Conservation (phyloP, 37 sponge, comb jelly and placozoan species). For the Diacarnus erythraeanus region DNA sequence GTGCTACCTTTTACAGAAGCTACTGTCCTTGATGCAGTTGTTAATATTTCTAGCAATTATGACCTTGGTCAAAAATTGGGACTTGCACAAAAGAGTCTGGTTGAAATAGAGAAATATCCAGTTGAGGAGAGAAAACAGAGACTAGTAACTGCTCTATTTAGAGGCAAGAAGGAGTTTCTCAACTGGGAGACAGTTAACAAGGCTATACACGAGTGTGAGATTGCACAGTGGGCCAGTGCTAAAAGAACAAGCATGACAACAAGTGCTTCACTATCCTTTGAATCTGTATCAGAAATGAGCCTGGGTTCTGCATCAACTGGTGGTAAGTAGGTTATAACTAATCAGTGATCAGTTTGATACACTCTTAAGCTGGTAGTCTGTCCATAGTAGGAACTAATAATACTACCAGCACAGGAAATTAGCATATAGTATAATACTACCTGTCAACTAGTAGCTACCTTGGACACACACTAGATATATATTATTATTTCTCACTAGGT, state of each 20-base stretch:
- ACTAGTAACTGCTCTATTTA: background rate
- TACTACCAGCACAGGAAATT: too few relatives aligned
- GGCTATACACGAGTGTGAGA: background rate
- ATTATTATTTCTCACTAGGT: too few relatives aligned
- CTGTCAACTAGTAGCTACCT: too few relatives aligned
- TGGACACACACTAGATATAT: too few relatives aligned
- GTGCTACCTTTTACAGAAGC: background rate
- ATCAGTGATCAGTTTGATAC: too few relatives aligned
- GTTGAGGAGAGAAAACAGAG: background rate
- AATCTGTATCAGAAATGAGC: background rate
- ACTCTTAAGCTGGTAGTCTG: too few relatives aligned
- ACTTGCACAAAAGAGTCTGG: background rate
- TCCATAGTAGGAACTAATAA: too few relatives aligned
- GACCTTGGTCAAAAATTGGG: background rate
- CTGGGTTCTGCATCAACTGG: background rate
- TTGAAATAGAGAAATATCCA: conserved; percentile 2
- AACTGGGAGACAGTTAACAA: background rate
- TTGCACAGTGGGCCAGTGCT: background rate
- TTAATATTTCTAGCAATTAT: background rate
- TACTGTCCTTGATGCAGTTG: conserved; percentile 1
- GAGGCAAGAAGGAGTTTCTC: background rate
- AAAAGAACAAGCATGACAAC: background rate
- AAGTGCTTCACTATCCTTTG: background rate
- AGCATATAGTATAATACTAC: too few relatives aligned
- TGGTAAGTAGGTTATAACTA: too few relatives aligned